Conservation (phyloP, 2,888 invertebrate species). For the Diarsia mendica region DNA sequence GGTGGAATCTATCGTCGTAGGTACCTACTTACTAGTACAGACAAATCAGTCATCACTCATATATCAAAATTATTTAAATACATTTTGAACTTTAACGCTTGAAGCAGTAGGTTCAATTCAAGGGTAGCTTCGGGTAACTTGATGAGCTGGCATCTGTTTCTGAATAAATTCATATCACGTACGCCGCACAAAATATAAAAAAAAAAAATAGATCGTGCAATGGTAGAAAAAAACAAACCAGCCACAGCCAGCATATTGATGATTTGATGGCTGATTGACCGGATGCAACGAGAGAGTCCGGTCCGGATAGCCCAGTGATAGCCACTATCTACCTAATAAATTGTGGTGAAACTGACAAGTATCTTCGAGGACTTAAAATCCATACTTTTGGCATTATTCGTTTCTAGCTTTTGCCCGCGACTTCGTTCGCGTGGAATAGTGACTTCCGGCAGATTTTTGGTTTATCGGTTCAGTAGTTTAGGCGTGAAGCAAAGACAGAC, state of each 20-base stretch:
- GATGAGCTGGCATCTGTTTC: neutral
- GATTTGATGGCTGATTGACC: neutral
- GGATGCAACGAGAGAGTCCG: neutral
- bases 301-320: too few relatives aligned
- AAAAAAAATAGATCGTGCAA: neutral
- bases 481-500: too few relatives aligned
- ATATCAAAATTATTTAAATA: too few relatives aligned
- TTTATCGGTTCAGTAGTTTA: too few relatives aligned
- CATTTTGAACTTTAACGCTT: too few relatives aligned
- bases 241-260: neutral
- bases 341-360: neutral
- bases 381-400: neutral
- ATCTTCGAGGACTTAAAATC: neutral
- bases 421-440: too few relatives aligned
- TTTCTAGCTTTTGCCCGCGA: too few relatives aligned
- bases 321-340: conserved; percentile 1
- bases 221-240: neutral
- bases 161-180: neutral
- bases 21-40: neutral
- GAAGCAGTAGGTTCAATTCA: too few relatives aligned
- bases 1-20: conserved; percentile 4
- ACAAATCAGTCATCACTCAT: too few relatives aligned
- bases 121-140: too few relatives aligned
- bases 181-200: too few relatives aligned
- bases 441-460: too few relatives aligned